A percentile compares a stretch with the other conserved stretches of the same genome.
These are phyloP conservation scores for Erithacus rubecula DNA, from an alignment of 2,797 vertebrate species.

Conservation along the genomic window DNA sequence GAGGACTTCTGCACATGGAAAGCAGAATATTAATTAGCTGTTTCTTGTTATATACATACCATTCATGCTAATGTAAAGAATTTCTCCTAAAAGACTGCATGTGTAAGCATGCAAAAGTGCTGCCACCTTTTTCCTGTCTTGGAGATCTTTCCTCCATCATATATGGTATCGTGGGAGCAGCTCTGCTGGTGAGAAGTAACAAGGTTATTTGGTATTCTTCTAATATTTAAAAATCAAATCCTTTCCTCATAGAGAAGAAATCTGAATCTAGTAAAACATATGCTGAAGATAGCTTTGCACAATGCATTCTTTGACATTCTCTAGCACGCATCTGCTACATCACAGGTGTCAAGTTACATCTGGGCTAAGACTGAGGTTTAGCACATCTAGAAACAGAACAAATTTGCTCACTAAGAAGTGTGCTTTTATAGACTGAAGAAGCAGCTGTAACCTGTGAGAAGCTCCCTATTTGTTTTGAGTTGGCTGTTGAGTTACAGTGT, in stretches of 20 bases:
- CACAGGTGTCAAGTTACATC: neutral
- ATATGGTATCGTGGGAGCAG: neutral
- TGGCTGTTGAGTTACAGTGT: neutral
- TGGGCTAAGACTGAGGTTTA: neutral
- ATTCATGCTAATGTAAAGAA: neutral
- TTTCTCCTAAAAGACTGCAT: neutral
- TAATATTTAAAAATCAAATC: neutral
- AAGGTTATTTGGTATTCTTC: neutral
- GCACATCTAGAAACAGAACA: neutral
- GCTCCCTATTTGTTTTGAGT: neutral
- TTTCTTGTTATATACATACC: neutral
- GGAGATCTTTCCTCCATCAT: neutral
- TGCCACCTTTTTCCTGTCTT: neutral
- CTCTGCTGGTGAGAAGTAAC: neutral
- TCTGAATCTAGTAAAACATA: neutral
- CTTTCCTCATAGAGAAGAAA: neutral
- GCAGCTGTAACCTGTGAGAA: neutral
- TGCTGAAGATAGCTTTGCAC: neutral
- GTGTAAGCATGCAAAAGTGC: neutral
- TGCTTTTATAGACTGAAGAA: neutral
- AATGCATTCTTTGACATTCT: neutral
- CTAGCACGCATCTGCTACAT: neutral
- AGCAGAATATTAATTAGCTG: neutral
- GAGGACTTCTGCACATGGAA: neutral
- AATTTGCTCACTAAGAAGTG: neutral